phyloP scores from a whole-genome alignment of 2,113 vertebrate genomes.

The Phylloscopus trochiloides region DNA sequence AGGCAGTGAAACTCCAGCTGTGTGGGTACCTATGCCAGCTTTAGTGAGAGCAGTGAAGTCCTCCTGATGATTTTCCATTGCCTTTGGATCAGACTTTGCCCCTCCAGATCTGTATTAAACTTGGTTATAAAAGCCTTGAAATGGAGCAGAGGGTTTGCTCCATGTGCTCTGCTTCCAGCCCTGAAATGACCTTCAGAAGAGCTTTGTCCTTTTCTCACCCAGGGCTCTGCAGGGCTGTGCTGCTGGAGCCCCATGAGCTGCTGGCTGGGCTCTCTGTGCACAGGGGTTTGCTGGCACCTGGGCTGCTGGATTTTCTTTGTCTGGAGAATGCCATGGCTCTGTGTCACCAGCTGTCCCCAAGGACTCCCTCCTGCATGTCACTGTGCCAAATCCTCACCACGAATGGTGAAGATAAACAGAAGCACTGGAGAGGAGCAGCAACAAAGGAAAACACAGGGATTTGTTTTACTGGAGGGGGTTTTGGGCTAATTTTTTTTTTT shows the following conservation, averaged over 20 bases:
- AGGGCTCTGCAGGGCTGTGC: background rate
- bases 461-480: background rate
- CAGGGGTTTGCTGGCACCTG: background rate
- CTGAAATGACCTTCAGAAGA: background rate
- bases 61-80: background rate
- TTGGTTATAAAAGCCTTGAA: background rate
- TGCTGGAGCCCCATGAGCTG: background rate
- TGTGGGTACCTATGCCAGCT: background rate
- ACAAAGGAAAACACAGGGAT: background rate
- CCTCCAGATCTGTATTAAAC: background rate
- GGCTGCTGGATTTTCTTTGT: background rate
- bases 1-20: background rate
- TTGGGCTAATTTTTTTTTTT: background rate
- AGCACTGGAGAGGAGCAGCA: background rate
- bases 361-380: background rate
- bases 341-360: background rate
- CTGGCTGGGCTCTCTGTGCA: rapidly evolving
- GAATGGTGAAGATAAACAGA: background rate
- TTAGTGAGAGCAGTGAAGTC: background rate
- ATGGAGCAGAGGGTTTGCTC: background rate
- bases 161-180: background rate
- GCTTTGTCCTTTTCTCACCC: background rate
- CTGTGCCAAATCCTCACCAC: background rate
- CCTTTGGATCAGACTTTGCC: background rate
- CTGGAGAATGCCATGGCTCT: background rate